Percentiles rank a stretch among this genome's conserved stretches.
Evolutionary conservation across 2,113 vertebrate genomes (phyloP).

Genomic region (Corythoichthys haematopterus): DNA sequence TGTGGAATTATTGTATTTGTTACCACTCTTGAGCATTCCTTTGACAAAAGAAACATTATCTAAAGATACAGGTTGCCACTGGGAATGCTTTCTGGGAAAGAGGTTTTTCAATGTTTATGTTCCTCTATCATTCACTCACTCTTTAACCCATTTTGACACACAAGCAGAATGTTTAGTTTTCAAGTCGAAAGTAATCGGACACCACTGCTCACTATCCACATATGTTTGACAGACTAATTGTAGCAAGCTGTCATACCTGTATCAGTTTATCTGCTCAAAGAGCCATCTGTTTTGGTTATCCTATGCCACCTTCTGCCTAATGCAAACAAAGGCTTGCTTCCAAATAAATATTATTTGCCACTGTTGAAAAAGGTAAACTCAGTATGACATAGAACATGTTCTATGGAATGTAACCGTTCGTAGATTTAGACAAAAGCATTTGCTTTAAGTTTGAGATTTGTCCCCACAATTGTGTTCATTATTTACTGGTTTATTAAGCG

Average conservation of each 20-base stretch:
- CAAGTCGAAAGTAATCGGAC: conserved; percentile 43
- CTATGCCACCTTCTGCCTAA: conserved; percentile 27
- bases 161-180: conserved; percentile 33
- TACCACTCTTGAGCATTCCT: conserved; percentile 59
- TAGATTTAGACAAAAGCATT: not conserved
- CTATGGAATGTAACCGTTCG: not conserved
- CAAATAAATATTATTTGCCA: conserved; percentile 47
- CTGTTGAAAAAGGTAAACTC: not conserved
- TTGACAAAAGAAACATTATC: conserved; percentile 66
- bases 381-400: not conserved
- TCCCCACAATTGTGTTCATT: not conserved
- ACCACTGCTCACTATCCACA: conserved; percentile 52
- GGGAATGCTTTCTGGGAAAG: conserved; percentile 48
- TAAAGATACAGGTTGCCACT: conserved; percentile 45
- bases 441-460: not conserved
- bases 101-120: conserved; percentile 43
- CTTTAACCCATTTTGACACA: conserved; percentile 16
- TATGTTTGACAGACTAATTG: conserved; percentile 66
- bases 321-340: conserved; percentile 17
- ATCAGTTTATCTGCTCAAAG: conserved; percentile 58
- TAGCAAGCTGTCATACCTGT: conserved; percentile 65
- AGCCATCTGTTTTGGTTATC: conserved; percentile 50
- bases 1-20: conserved; percentile 61
- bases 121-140: conserved; percentile 34
- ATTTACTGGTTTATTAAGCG: not conserved